Conservation (phyloP, 92 coral and sea anemone species). For the Ricordea florida region DNA sequence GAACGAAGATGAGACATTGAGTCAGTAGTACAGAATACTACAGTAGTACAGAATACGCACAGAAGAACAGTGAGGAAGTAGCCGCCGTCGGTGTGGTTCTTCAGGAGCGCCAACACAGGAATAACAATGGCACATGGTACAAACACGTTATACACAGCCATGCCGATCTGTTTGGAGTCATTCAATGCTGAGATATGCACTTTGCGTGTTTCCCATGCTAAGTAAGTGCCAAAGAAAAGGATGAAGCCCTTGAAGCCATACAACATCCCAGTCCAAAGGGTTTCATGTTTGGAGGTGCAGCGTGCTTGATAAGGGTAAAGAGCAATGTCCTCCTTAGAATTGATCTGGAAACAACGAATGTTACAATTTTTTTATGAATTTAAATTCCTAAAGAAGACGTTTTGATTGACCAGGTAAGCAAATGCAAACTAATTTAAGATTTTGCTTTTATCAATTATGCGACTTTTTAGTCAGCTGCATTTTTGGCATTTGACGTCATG, state of each 20-base stretch:
- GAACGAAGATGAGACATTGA: slow-evolving; percentile 77
- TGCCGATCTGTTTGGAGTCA: slow-evolving; percentile 75
- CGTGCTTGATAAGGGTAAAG: slow-evolving; percentile 41
- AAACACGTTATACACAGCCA: slow-evolving; percentile 77
- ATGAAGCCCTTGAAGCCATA: slow-evolving; percentile 77
- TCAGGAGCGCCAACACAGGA: slow-evolving; percentile 65
- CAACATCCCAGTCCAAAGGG: slow-evolving; percentile 61
- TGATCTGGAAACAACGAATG: slow-evolving; percentile 49
- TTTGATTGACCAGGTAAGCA: no score
- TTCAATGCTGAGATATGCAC: slow-evolving; percentile 64
- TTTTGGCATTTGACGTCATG: no score
- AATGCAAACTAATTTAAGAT: no score
- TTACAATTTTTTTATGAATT: no score
- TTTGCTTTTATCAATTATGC: no score
- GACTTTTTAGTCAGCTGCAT: no score
- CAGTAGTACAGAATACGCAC: slow-evolving; percentile 77
- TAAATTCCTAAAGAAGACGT: no score
- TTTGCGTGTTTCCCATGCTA: slow-evolving; percentile 83
- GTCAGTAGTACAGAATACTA: slow-evolving; percentile 78
- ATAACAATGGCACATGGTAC: slow-evolving; percentile 77
- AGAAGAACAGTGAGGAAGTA: slow-evolving; percentile 60
- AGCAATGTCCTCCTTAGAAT: slow-evolving; percentile 35
- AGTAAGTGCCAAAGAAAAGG: slow-evolving; percentile 70
- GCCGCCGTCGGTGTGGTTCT: slow-evolving; percentile 44
- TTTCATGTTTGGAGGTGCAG: slow-evolving; percentile 65